These are phyloP conservation scores for Harmothoe impar DNA, from an alignment of 2,888 invertebrate species.

Conservation along the genomic window DNA sequence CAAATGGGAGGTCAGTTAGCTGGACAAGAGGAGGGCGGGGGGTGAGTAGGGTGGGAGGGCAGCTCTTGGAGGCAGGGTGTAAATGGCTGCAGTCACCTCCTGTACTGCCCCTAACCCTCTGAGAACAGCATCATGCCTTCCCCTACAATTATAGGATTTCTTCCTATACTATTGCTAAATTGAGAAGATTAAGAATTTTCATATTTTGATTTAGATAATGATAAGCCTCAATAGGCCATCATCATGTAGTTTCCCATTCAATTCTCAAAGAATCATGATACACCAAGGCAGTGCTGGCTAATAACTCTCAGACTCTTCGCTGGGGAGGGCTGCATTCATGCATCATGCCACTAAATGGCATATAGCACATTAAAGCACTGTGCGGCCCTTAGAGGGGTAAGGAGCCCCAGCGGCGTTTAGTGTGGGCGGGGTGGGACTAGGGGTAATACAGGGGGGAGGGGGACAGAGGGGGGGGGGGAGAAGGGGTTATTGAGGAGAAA, in stretches of 20 bases:
- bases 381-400: background rate
- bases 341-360: no score
- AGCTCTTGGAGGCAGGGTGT: background rate
- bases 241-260: no score
- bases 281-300: no score
- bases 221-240: no score
- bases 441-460: slow-evolving; percentile 6
- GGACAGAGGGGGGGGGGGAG: background rate
- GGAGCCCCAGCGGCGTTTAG: background rate
- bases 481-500: background rate
- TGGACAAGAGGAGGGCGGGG: background rate
- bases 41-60: background rate
- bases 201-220: no score
- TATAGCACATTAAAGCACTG: background rate
- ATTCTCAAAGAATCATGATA: no score
- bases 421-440: slow-evolving; percentile 3
- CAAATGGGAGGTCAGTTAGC: no score
- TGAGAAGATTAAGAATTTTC: no score
- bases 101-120: background rate
- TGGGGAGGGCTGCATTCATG: no score
- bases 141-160: no score
- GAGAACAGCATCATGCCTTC: background rate
- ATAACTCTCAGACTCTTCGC: no score
- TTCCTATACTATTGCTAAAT: no score
- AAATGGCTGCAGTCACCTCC: slow-evolving; percentile 7